Conservation (phyloP, 2,797 vertebrate genomes). For the Hoplostethus atlanticus region DNA sequence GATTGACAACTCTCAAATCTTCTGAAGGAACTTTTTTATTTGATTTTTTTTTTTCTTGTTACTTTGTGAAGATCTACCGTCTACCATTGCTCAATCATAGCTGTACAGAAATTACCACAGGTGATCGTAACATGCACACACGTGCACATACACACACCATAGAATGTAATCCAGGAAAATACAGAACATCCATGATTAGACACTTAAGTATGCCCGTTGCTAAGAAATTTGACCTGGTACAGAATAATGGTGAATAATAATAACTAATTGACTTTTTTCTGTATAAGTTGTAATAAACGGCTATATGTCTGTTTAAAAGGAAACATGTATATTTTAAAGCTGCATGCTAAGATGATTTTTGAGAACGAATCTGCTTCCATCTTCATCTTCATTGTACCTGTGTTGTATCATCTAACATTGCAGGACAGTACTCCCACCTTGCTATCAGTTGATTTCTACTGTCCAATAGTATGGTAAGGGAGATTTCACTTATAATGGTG, state of each 20-base stretch:
- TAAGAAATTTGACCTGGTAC: not conserved
- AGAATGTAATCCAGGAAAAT: conserved; percentile 10
- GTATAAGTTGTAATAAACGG: not conserved
- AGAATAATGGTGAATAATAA: not conserved
- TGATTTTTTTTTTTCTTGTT: not conserved
- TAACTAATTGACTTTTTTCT: conserved; percentile 3
- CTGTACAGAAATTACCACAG: not conserved
- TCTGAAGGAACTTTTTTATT: conserved; percentile 13
- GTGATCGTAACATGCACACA: not conserved
- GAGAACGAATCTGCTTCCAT: conserved; percentile 25
- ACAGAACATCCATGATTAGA: not conserved
- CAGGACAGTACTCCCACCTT: conserved; percentile 16
- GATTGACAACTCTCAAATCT: conserved; percentile 60
- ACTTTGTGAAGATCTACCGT: not conserved
- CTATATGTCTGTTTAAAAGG: not conserved
- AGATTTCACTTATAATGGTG: conserved; percentile 6
- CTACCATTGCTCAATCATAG: not conserved
- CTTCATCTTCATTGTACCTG: conserved; percentile 9
- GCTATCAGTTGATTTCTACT: conserved; percentile 29
- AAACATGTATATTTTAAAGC: conserved; percentile 24
- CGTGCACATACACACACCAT: not conserved
- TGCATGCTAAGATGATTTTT: conserved; percentile 37
- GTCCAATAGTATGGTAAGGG: conserved; percentile 15
- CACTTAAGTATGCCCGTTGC: not conserved
- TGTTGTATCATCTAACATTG: conserved; percentile 17